Conservation (phyloP, 2,888 invertebrate genomes). For the Eupithecia tripunctaria region DNA sequence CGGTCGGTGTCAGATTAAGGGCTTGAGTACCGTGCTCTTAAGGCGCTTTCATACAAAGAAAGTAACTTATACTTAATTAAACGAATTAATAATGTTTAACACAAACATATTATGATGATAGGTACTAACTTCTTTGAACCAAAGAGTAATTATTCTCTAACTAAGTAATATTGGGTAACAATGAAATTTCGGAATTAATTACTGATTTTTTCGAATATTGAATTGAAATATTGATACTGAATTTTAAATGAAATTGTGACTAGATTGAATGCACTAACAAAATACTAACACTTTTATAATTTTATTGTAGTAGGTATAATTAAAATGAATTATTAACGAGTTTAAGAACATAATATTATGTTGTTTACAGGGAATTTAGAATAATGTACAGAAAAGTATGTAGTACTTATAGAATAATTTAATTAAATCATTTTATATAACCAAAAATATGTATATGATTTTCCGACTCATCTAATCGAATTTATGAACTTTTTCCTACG, state of each 20-base stretch:
- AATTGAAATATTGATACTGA: background rate
- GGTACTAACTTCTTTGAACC: background rate
- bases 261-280: background rate
- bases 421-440: background rate
- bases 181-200: background rate
- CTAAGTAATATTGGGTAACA: background rate
- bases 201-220: background rate
- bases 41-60: conserved; percentile 33
- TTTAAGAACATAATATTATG: background rate
- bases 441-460: background rate
- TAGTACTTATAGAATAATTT: background rate
- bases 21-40: conserved; percentile 15
- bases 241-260: background rate
- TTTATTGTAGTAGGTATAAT: background rate
- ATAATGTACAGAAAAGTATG: background rate
- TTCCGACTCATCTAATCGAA: background rate
- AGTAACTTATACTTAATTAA: conserved; percentile 1
- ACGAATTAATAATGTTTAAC: background rate
- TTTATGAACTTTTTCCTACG: background rate
- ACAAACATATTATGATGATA: background rate
- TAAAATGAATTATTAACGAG: background rate
- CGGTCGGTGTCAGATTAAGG: background rate
- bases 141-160: background rate
- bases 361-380: conserved; percentile 2
- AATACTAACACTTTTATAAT: background rate